These are phyloP conservation scores for Lamellibrachia satsuma DNA, from an alignment of 2,888 invertebrate genomes.

Conservation along the genomic window DNA sequence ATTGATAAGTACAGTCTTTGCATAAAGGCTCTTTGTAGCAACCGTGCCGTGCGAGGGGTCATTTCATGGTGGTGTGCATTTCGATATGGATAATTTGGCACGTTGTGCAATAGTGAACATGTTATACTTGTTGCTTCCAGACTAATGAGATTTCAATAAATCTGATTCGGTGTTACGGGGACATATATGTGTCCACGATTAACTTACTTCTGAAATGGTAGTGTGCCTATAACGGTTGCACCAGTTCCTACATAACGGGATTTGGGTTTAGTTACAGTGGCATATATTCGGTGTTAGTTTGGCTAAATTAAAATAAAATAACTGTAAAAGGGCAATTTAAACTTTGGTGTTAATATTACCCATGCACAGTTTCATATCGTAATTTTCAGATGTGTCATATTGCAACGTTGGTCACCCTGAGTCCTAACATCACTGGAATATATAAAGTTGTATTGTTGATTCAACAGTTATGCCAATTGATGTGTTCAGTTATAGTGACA, in stretches of 20 bases:
- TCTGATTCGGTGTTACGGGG: neutral
- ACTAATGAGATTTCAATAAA: neutral
- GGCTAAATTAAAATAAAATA: neutral
- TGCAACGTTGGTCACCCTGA: too few relatives aligned
- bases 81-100: neutral
- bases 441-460: too few relatives aligned
- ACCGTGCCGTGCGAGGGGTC: neutral
- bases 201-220: neutral
- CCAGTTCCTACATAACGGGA: neutral
- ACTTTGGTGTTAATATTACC: too few relatives aligned
- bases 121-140: neutral
- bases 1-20: neutral
- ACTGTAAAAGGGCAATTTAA: neutral
- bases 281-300: neutral
- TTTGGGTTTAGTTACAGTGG: neutral
- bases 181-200: neutral
- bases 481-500: too few relatives aligned
- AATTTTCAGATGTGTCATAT: too few relatives aligned
- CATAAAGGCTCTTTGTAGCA: neutral
- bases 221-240: neutral
- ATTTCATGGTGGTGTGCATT: neutral
- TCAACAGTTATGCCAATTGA: too few relatives aligned
- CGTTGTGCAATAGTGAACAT: neutral
- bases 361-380: too few relatives aligned
- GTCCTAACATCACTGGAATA: too few relatives aligned